Conservation (phyloP, 2,888 invertebrate species). For the Tribolium freemani region DNA sequence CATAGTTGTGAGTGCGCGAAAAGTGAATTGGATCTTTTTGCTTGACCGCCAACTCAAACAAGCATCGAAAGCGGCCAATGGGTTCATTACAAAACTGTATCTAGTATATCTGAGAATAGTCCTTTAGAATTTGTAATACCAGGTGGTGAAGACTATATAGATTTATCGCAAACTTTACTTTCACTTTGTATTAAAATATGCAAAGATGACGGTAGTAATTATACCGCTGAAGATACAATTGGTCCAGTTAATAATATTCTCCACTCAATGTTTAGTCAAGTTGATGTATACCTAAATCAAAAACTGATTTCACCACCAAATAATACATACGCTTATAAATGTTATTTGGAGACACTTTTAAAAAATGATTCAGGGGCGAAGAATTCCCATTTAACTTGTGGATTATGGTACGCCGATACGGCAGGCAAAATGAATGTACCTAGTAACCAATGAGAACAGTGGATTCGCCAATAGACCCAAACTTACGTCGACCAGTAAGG, state of each 20-base stretch:
- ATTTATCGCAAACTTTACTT: constrained; percentile 50
- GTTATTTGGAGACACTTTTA: constrained; percentile 6
- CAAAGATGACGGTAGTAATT: constrained; percentile 24
- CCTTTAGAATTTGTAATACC: constrained; percentile 53
- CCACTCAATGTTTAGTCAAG: constrained; percentile 29
- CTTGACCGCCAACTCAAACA: constrained; percentile 51
- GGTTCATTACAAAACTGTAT: constrained; percentile 52
- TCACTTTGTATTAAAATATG: constrained; percentile 43
- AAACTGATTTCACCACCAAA: constrained; percentile 21
- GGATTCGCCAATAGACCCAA: too few species aligned
- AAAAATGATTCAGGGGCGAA: not conserved
- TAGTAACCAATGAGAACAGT: too few species aligned
- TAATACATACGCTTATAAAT: constrained; percentile 9
- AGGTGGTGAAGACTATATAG: constrained; percentile 51
- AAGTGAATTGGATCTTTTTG: constrained; percentile 50
- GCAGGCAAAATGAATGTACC: too few species aligned
- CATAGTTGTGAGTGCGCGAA: constrained; percentile 49
- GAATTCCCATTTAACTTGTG: not conserved
- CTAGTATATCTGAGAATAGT: constrained; percentile 48
- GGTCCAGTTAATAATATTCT: constrained; percentile 4
- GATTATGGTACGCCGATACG: too few species aligned
- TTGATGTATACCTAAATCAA: constrained; percentile 18
- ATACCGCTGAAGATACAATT: not conserved
- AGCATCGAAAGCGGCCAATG: constrained; percentile 48
- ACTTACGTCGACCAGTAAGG: too few species aligned